Conservation (phyloP, 2,113 vertebrate species). For the Paedocypris sp. region DNA sequence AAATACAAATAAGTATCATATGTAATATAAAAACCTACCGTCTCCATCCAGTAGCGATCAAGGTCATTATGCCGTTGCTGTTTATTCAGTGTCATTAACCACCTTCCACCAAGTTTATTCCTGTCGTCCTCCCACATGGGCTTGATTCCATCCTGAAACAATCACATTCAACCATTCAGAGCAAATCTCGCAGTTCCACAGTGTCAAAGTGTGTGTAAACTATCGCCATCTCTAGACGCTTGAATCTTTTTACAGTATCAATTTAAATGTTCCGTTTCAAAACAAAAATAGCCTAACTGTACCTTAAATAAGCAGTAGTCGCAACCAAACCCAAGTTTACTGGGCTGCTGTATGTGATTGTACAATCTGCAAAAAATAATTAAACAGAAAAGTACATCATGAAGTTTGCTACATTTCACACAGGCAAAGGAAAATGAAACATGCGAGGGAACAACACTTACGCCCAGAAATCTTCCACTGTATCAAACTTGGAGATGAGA, state of each 20-base stretch:
- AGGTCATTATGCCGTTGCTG: constrained; percentile 72
- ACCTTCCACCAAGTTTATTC: constrained; percentile 69
- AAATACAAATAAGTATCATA: no score
- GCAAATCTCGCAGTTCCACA: no score
- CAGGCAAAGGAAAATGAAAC: background rate
- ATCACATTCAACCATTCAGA: no score
- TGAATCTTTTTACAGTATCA: no score
- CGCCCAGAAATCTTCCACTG: constrained; percentile 77
- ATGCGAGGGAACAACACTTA: constrained; percentile 45
- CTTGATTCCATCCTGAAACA: constrained; percentile 65
- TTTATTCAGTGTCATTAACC: constrained; percentile 70
- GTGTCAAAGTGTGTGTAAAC: no score
- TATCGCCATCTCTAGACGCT: no score
- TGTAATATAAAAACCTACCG: constrained; percentile 51
- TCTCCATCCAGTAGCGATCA: constrained; percentile 72
- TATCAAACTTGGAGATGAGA: constrained; percentile 72
- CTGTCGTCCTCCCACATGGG: constrained; percentile 74
- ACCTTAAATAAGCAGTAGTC: constrained; percentile 76
- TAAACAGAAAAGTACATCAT: background rate
- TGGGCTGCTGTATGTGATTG: constrained; percentile 74
- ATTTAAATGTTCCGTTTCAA: no score
- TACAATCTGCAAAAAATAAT: constrained; percentile 66
- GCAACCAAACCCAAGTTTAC: constrained; percentile 66
- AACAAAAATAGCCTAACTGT: constrained; percentile 1
- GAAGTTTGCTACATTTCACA: background rate